Conservation (phyloP, 2,888 invertebrate species). For the Meteorus colon region DNA sequence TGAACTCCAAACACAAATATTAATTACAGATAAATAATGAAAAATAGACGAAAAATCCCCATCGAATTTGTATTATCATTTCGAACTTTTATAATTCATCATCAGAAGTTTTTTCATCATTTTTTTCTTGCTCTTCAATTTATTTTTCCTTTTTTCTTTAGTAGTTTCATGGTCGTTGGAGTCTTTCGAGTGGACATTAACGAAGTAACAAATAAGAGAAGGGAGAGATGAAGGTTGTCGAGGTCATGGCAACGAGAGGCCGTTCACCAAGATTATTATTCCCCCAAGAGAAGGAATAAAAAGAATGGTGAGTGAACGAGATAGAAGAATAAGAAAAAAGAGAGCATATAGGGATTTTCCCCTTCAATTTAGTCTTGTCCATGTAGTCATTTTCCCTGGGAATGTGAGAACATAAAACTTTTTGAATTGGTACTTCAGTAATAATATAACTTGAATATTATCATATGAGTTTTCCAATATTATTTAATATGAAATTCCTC, state of each 20-base stretch:
- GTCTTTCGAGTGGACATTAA: slow-evolving; percentile 8
- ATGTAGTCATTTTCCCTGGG: slow-evolving; percentile 4
- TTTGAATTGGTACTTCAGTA: neutral
- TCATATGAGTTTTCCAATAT: neutral
- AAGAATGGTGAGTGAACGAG: slow-evolving; percentile 6
- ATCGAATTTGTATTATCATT: too few species aligned
- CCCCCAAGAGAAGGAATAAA: slow-evolving; percentile 23
- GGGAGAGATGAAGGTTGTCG: slow-evolving; percentile 53
- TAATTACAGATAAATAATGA: neutral
- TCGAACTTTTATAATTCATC: neutral
- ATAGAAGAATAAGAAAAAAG: neutral
- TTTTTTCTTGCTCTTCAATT: neutral
- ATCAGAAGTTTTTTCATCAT: neutral
- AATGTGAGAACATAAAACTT: slow-evolving; percentile 3
- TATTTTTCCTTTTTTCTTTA: neutral
- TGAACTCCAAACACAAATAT: neutral
- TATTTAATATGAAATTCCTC: neutral
- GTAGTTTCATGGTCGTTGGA: slow-evolving; percentile 6
- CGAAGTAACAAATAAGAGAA: neutral
- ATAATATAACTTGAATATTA: neutral
- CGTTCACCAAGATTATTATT: slow-evolving; percentile 59
- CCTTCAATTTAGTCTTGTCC: slow-evolving; percentile 24
- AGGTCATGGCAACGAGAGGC: slow-evolving; percentile 63
- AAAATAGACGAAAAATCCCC: neutral
- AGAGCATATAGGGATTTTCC: neutral